Evolutionary conservation across 2,113 vertebrate genomes (phyloP).

Genomic region (Dasyurus viverrinus): DNA sequence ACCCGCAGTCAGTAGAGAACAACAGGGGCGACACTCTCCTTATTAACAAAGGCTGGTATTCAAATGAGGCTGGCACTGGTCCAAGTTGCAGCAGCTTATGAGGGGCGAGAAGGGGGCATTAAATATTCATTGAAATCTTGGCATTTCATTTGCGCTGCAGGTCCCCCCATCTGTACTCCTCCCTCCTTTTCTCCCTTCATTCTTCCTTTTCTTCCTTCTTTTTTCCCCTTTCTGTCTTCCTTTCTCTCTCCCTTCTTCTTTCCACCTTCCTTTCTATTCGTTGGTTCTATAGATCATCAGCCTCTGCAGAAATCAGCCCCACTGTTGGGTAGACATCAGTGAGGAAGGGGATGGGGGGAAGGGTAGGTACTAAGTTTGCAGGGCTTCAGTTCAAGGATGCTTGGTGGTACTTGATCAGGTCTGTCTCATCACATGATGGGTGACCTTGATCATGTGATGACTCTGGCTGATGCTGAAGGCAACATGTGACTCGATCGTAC

Average conservation of each 20-base stretch:
- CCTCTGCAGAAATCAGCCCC: constrained; percentile 34
- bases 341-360: not conserved
- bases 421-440: constrained; percentile 74
- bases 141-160: constrained; percentile 48
- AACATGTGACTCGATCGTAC: constrained; percentile 80
- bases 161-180: constrained; percentile 41
- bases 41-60: constrained; percentile 79
- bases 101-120: constrained; percentile 55
- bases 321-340: not conserved
- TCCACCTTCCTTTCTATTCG: not conserved
- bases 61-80: constrained; percentile 68
- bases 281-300: constrained; percentile 51
- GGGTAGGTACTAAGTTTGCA: constrained; percentile 55
- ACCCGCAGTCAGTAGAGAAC: constrained; percentile 52
- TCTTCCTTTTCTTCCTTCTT: not conserved
- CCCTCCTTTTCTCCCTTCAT: not conserved
- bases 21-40: constrained; percentile 60
- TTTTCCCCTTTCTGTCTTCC: not conserved
- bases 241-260: not conserved
- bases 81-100: constrained; percentile 73
- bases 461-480: constrained; percentile 72
- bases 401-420: constrained; percentile 58
- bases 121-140: constrained; percentile 77
- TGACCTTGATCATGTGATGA: constrained; percentile 78
- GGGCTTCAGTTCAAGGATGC: accelerated